Evolutionary conservation across 2,797 vertebrate genomes (phyloP), one percentile per base, ranked within the genome.

Genomic region (Crocodylus rhombifer): DNA sequence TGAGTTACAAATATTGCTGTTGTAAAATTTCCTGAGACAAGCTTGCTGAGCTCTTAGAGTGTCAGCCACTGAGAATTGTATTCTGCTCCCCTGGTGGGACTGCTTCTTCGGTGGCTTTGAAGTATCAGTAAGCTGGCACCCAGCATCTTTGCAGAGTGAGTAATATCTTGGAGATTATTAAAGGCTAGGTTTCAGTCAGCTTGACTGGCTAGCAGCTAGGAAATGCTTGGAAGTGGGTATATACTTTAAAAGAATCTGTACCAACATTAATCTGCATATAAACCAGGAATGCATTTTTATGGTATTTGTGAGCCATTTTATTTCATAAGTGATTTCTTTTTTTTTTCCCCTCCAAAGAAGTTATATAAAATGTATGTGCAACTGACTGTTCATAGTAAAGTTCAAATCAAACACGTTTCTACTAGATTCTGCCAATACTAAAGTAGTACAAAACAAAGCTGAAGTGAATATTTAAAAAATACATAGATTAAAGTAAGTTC

Each of bases 281-380:
- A 62, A 25, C 16, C 26, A 4, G 0, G 3, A 81, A 2, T 16
- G 67, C 28, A 78, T 84, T 28, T 3, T 13, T 56, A 33, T 55
- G 9, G 63, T n/a, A 67, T 60, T 76, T 20, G 73, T 5, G 36
- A 75, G 4, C n/a, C 7, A 2, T 12, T 71, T 1, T 36, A 15
- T 77, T 92, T 82, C 42, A 51, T 51, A 51, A 51, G 42, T 51
- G 1, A 12, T 67, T 71, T 79, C 6, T 15, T 75, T 33, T 57
- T 15, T 57, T 56, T 77, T 10, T 30, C 30, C 42, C 10, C 42
- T 51, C 42, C 10, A 18, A 7, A 15, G 14, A 63, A 82, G 14
- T 84, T 51, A 36, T 1, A 10, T 0, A 0, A n/a, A 1, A 0
- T 88, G 75, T 3, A 18, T 2, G 2, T 5, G 5, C 2, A 81